Conservation (phyloP, 2,113 vertebrate species). For the Calidris pygmaea region DNA sequence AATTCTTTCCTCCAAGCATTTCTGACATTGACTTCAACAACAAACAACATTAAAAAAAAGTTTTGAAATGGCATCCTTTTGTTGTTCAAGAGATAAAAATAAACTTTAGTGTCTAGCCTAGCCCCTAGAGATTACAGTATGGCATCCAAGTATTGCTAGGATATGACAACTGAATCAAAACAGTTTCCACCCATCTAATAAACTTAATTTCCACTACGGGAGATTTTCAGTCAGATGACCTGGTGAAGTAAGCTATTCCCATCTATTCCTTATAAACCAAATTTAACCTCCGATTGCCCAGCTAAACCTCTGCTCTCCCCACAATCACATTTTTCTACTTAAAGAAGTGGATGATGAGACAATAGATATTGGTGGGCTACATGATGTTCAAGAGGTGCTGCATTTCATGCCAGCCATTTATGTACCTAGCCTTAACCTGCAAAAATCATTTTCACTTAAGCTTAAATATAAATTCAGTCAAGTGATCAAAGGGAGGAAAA, state of each 20-base stretch:
- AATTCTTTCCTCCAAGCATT: not conserved
- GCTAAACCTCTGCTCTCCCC: not conserved
- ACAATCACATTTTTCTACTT: not conserved
- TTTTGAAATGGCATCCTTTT: not conserved
- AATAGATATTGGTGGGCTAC: not conserved
- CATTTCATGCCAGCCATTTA: not conserved
- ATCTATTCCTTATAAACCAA: not conserved
- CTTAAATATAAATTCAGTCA: not conserved
- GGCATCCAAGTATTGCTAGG: not conserved
- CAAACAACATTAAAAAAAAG: fast-evolving
- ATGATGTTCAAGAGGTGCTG: not conserved
- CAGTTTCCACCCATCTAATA: not conserved
- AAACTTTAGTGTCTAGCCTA: not conserved
- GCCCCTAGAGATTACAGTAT: not conserved
- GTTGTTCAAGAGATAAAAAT: not conserved
- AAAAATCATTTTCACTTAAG: not conserved
- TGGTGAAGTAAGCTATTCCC: not conserved
- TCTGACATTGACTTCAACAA: not conserved
- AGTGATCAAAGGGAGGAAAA: not conserved
- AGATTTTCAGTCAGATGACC: not conserved
- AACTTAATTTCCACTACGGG: not conserved
- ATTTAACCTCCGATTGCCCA: not conserved
- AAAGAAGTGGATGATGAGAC: not conserved
- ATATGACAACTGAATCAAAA: not conserved
- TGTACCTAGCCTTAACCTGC: not conserved